Conservation (phyloP, 23 tunicate species). For the Trididemnum nubilum region DNA sequence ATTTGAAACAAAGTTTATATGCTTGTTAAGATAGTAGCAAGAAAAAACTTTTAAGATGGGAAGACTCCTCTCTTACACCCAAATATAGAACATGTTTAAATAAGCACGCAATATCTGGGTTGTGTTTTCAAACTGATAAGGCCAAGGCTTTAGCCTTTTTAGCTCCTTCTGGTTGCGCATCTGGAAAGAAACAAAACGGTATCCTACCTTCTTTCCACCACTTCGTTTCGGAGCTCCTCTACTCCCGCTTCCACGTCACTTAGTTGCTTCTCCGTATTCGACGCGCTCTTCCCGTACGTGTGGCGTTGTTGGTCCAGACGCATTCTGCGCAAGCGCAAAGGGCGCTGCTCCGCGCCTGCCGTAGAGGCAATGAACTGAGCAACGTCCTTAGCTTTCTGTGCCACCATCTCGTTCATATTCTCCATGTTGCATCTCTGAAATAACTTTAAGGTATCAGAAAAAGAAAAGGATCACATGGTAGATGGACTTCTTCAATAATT, state of each 20-base stretch:
- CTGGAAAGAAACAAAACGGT: no score
- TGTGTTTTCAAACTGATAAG: no score
- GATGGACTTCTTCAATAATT: not conserved
- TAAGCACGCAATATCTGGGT: no score
- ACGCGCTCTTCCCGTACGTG: slow-evolving; percentile 56
- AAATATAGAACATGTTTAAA: no score
- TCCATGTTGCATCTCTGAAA: slow-evolving; percentile 65
- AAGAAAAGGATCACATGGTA: no score
- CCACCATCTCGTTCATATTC: slow-evolving; percentile 60
- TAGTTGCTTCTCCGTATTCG: slow-evolving; percentile 62
- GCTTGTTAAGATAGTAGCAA: no score
- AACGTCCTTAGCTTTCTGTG: slow-evolving; percentile 43
- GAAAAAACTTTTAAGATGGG: no score
- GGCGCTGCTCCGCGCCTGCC: slow-evolving; percentile 68
- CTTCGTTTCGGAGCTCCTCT: slow-evolving; percentile 84
- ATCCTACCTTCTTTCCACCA: slow-evolving; percentile 73
- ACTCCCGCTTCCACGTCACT: slow-evolving; percentile 87
- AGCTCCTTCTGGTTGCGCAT: no score
- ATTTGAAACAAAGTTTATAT: no score
- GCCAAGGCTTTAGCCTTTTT: no score
- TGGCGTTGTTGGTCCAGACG: slow-evolving; percentile 66
- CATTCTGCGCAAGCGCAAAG: slow-evolving; percentile 64
- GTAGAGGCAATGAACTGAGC: slow-evolving; percentile 55
- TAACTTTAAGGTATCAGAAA: no score
- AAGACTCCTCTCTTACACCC: no score